Conservation (phyloP, 1,140 invertebrate species). For the Paraescarpia echinospica region DNA sequence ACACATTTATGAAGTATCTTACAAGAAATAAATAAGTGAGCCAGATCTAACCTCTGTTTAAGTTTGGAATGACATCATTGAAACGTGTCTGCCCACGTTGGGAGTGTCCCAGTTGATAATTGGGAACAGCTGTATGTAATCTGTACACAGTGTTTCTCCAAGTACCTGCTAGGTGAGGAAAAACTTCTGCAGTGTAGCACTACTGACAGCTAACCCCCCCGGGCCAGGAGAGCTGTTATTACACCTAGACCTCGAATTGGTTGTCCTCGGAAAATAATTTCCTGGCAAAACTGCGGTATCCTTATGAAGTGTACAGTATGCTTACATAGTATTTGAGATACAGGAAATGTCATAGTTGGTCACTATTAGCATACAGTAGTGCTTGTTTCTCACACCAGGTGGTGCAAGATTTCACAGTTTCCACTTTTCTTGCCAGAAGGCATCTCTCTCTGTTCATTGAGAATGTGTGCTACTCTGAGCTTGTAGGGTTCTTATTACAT, state of each 20-base stretch:
- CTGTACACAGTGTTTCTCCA: neutral
- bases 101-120: constrained; percentile 4
- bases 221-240: neutral
- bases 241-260: neutral
- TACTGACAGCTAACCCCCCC: neutral
- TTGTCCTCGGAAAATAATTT: neutral
- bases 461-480: too few species aligned
- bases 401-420: too few species aligned
- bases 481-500: neutral
- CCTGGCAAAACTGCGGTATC: neutral
- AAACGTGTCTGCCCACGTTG: neutral
- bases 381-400: too few species aligned
- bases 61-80: neutral
- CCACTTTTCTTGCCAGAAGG: too few species aligned
- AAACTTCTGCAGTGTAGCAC: neutral
- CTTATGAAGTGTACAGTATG: too few species aligned
- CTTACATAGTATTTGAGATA: too few species aligned
- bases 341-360: too few species aligned
- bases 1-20: too few species aligned
- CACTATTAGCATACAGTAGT: too few species aligned
- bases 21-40: neutral
- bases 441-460: too few species aligned
- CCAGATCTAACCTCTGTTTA: neutral
- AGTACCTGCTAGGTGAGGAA: neutral
- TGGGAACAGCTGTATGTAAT: neutral